These are phyloP conservation scores for Gymnopithys bicolor DNA, from an alignment of 2,797 vertebrate species.

Conservation along the genomic window DNA sequence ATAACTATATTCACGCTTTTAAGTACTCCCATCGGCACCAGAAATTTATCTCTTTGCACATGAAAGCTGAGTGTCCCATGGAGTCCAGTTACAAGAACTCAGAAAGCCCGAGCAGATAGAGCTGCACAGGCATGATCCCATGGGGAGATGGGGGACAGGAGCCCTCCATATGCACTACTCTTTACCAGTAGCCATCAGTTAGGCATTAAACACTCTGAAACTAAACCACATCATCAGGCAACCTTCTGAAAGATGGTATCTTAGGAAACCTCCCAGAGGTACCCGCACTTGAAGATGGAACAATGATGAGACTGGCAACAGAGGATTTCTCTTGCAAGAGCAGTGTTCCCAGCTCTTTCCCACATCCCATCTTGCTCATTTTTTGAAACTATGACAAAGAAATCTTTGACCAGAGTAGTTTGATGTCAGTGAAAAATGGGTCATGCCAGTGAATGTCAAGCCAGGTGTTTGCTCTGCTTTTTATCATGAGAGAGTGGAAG, in stretches of 20 bases:
- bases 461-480: not conserved
- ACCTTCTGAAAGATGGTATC: not conserved
- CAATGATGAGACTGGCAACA: not conserved
- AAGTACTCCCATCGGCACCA: not conserved
- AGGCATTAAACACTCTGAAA: not conserved
- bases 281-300: not conserved
- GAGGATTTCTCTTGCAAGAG: not conserved
- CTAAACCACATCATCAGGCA: not conserved
- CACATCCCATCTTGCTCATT: not conserved
- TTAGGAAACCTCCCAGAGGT: not conserved
- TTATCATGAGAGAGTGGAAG: not conserved
- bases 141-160: not conserved
- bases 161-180: rapidly evolving
- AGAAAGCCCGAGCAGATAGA: not conserved
- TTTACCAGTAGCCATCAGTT: not conserved
- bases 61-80: not conserved
- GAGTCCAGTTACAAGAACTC: not conserved
- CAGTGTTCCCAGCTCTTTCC: not conserved
- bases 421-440: not conserved
- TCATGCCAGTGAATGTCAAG: not conserved
- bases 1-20: not conserved
- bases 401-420: not conserved
- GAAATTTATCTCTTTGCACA: not conserved
- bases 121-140: not conserved
- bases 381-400: not conserved